phyloP scores from a whole-genome alignment of 2,113 vertebrate genomes.

The Nycticorax nycticorax region DNA sequence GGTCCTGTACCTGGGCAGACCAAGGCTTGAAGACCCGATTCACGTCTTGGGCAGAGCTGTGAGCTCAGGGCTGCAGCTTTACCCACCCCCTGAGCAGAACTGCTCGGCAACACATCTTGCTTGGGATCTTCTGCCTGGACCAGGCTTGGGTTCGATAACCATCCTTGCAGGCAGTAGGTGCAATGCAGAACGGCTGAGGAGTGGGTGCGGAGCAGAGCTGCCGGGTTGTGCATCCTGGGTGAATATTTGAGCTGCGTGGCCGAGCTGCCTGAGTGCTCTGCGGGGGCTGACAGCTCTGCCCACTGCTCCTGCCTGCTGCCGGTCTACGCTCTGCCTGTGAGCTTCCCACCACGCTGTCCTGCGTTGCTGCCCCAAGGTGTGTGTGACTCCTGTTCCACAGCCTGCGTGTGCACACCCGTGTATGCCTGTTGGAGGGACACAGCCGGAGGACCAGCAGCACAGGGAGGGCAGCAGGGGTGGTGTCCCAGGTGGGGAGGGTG shows the following conservation, averaged over 20 bases:
- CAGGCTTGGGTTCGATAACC: too few relatives aligned
- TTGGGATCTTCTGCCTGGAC: background rate
- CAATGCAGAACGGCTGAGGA: background rate
- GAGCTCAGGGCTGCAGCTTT: background rate
- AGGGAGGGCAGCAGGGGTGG: too few relatives aligned
- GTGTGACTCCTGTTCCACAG: accelerated
- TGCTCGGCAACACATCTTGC: accelerated
- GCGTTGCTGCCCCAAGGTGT: accelerated
- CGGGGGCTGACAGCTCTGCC: background rate
- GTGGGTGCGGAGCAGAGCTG: background rate
- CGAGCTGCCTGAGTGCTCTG: accelerated
- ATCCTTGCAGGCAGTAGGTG: accelerated
- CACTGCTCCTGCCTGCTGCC: background rate
- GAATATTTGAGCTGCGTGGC: accelerated
- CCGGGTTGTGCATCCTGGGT: accelerated
- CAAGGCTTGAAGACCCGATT: too few relatives aligned
- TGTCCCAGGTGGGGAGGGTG: background rate
- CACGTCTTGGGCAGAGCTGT: accelerated
- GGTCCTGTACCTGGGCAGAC: background rate
- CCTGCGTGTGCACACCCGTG: accelerated
- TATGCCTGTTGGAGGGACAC: background rate
- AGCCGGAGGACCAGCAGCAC: accelerated
- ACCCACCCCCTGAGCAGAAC: background rate
- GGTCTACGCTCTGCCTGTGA: background rate
- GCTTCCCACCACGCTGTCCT: too few relatives aligned